These are phyloP conservation scores for Spodoptera litura DNA, from an alignment of 1,140 invertebrate genomes.

Conservation along the genomic window DNA sequence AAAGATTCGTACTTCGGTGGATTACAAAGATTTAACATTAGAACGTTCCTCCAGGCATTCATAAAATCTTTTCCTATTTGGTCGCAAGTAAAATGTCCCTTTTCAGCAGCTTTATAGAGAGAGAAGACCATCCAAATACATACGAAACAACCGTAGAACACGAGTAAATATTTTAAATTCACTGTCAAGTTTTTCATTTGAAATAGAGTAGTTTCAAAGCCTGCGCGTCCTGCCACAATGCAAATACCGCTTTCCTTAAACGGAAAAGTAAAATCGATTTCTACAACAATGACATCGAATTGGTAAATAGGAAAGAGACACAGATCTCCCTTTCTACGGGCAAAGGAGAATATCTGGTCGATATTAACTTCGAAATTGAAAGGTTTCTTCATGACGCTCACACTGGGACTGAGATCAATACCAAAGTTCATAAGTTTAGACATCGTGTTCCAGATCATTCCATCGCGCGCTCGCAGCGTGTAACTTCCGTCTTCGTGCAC, in stretches of 20 bases:
- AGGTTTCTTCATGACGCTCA: slow-evolving; percentile 58
- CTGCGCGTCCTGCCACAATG: slow-evolving; percentile 71
- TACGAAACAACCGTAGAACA: slow-evolving; percentile 69
- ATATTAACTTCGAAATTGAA: slow-evolving; percentile 74
- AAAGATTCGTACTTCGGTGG: slow-evolving; percentile 67
- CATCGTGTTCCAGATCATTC: slow-evolving; percentile 74
- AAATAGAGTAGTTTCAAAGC: slow-evolving; percentile 73
- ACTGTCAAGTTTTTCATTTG: slow-evolving; percentile 65
- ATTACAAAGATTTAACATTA: slow-evolving; percentile 70
- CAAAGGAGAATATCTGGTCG: slow-evolving; percentile 69
- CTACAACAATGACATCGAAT: slow-evolving; percentile 72
- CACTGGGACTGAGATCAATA: slow-evolving; percentile 67
- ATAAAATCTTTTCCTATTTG: slow-evolving; percentile 75
- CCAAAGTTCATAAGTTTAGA: slow-evolving; percentile 74
- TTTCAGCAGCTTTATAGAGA: slow-evolving; percentile 67
- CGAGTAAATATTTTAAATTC: slow-evolving; percentile 57
- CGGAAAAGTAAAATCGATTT: slow-evolving; percentile 71
- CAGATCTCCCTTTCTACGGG: slow-evolving; percentile 72
- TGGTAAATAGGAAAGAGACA: slow-evolving; percentile 74
- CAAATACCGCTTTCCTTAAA: slow-evolving; percentile 78
- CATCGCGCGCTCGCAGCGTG: slow-evolving; percentile 67
- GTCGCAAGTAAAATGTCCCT: slow-evolving; percentile 61
- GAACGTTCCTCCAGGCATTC: slow-evolving; percentile 68
- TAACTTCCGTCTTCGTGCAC: slow-evolving; percentile 62
- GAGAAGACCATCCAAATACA: slow-evolving; percentile 74